Conservation (phyloP, 2,113 vertebrate species). For the Dromaius novaehollandiae region DNA sequence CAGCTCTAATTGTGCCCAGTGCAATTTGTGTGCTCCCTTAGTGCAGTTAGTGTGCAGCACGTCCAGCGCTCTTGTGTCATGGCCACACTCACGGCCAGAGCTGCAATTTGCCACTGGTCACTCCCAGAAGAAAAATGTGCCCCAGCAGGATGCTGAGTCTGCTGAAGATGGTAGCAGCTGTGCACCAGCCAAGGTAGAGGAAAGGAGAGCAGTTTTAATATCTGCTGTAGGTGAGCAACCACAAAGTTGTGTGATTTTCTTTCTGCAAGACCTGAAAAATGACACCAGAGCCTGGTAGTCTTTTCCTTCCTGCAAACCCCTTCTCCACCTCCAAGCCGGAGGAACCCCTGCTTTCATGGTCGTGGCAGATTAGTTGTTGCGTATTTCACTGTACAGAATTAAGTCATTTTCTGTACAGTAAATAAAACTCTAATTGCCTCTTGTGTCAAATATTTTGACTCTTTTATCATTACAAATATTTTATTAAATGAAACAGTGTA, state of each 20-base stretch:
- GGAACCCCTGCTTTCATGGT: neutral
- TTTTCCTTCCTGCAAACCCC: neutral
- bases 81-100: accelerated
- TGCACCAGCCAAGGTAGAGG: neutral
- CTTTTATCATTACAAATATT: neutral
- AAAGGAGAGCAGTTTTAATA: neutral
- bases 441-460: neutral
- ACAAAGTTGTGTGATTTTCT: neutral
- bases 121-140: neutral
- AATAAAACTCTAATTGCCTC: neutral
- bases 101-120: neutral
- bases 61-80: neutral
- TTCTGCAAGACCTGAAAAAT: neutral
- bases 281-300: neutral
- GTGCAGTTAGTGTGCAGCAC: neutral
- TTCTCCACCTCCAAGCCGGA: neutral
- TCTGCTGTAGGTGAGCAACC: neutral
- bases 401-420: neutral
- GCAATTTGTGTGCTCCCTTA: neutral
- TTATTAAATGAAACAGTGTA: neutral
- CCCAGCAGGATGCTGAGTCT: accelerated
- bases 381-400: neutral
- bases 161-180: neutral
- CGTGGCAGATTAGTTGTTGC: neutral
- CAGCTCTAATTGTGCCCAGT: neutral